phyloP scores from a whole-genome alignment of 2,113 vertebrate genomes.

The Uria lomvia region DNA sequence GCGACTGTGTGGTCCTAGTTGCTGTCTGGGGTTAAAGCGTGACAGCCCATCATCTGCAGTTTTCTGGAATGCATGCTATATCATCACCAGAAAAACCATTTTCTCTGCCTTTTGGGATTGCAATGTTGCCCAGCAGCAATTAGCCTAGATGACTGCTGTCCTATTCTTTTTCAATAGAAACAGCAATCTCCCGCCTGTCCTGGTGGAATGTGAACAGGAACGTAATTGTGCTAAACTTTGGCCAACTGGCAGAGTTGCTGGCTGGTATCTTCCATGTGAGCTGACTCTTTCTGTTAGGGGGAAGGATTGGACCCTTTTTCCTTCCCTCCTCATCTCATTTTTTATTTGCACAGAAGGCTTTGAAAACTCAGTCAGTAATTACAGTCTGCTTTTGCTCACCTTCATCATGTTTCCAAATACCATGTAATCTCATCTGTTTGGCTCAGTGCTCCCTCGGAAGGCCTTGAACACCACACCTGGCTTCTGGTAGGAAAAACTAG shows the following conservation, averaged over 20 bases:
- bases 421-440: background rate
- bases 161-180: background rate
- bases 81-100: background rate
- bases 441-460: slow-evolving; percentile 2
- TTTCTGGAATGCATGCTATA: background rate
- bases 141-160: background rate
- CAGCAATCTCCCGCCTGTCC: background rate
- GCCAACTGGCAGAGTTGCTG: background rate
- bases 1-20: background rate
- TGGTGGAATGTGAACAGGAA: background rate
- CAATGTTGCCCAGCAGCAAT: background rate
- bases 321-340: background rate
- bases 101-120: background rate
- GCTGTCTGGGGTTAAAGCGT: background rate
- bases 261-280: background rate
- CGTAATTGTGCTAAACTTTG: background rate
- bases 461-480: slow-evolving; percentile 15
- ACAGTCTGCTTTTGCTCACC: background rate
- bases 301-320: background rate
- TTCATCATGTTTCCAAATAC: slow-evolving; percentile 34
- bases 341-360: background rate
- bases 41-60: background rate
- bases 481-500: background rate
- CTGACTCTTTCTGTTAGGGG: background rate
- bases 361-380: slow-evolving; percentile 1